Evolutionary conservation across 2,888 invertebrate genomes (phyloP).

Genomic region (Phengaris alcon): DNA sequence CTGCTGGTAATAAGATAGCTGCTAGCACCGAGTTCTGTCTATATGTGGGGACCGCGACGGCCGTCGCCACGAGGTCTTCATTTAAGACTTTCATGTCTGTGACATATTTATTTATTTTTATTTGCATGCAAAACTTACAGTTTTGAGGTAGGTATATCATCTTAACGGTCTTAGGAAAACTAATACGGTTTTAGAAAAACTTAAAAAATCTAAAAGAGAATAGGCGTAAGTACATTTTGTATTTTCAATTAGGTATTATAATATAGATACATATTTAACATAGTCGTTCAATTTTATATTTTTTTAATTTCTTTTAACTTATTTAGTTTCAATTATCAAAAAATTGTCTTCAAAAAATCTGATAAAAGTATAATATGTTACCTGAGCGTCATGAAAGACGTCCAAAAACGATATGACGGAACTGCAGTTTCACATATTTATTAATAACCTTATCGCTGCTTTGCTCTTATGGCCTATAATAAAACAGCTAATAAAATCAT

Average conservation of each 20-base stretch:
- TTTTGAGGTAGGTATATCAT: too few relatives aligned
- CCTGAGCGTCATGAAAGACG: neutral
- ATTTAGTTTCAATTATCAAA: too few relatives aligned
- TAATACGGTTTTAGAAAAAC: too few relatives aligned
- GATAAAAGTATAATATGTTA: neutral
- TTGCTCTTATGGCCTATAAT: neutral
- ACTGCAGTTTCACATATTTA: neutral
- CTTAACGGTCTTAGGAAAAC: too few relatives aligned
- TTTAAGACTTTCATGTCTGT: constrained; percentile 55
- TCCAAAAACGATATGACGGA: neutral
- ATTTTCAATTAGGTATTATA: too few relatives aligned
- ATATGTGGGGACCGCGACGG: constrained; percentile 50
- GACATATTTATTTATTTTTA: neutral
- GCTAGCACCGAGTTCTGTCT: constrained; percentile 34
- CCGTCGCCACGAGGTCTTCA: constrained; percentile 57
- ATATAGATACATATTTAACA: too few relatives aligned
- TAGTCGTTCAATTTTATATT: too few relatives aligned
- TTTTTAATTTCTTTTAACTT: too few relatives aligned
- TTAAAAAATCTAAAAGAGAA: too few relatives aligned
- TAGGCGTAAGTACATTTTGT: too few relatives aligned
- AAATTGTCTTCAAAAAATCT: too few relatives aligned
- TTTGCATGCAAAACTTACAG: too few relatives aligned
- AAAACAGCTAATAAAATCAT: neutral
- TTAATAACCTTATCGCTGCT: neutral
- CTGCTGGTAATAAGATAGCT: constrained; percentile 3